Percentiles rank a stretch among this genome's conserved stretches.
Evolutionary conservation across 2,797 vertebrate species (phyloP).

Genomic region (Pseudochirops corinnae): DNA sequence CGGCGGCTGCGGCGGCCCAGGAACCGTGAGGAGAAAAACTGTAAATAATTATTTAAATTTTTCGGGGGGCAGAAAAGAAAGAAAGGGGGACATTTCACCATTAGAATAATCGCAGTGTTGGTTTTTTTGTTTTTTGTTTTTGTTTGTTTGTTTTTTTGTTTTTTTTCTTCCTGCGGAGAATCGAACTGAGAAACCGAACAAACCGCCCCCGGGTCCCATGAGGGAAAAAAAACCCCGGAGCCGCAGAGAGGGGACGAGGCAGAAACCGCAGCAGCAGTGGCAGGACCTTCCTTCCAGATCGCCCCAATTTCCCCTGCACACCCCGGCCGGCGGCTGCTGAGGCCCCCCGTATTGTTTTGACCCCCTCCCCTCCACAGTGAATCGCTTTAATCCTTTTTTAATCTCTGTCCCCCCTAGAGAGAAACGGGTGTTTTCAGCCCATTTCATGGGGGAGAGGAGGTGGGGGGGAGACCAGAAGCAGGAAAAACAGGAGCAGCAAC

Average conservation of each 20-base stretch:
- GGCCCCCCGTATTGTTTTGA: slow-evolving; percentile 54
- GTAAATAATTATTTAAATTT: slow-evolving; percentile 67
- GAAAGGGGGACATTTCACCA: slow-evolving; percentile 56
- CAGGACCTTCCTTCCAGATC: slow-evolving; percentile 62
- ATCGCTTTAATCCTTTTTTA: slow-evolving; percentile 48
- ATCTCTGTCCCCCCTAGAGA: slow-evolving; percentile 42
- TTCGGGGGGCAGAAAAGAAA: slow-evolving; percentile 40
- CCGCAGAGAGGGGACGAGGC: slow-evolving; percentile 79
- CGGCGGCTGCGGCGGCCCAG: slow-evolving; percentile 71
- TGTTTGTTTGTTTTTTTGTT: slow-evolving; percentile 16
- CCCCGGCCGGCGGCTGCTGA: slow-evolving; percentile 72
- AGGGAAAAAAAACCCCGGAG: slow-evolving; percentile 78
- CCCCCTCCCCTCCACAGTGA: slow-evolving; percentile 25
- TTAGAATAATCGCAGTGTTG: slow-evolving; percentile 49
- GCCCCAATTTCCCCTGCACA: slow-evolving; percentile 69
- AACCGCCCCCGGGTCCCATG: slow-evolving; percentile 78
- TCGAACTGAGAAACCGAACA: slow-evolving; percentile 78
- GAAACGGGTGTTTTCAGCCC: slow-evolving; percentile 71
- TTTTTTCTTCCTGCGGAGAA: slow-evolving; percentile 62
- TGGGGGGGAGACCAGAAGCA: slow-evolving; percentile 79
- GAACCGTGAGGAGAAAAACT: slow-evolving; percentile 81
- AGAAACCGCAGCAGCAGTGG: slow-evolving; percentile 74
- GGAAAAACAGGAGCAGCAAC: slow-evolving; percentile 74
- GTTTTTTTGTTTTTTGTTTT: slow-evolving; percentile 57
- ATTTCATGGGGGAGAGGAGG: slow-evolving; percentile 81